Conservation (phyloP, 2,888 invertebrate species). For the Ametastegia equiseti region DNA sequence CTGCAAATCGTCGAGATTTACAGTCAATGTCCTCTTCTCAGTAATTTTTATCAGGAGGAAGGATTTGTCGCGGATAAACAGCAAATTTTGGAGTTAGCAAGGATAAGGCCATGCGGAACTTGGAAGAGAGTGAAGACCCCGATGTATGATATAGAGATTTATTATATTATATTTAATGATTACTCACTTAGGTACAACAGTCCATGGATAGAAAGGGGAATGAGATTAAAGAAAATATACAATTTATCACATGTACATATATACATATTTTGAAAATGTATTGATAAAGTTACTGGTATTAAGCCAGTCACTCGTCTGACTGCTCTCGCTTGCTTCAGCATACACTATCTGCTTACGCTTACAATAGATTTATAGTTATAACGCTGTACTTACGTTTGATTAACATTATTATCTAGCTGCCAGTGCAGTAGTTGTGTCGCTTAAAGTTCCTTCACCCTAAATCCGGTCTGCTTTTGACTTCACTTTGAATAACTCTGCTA, state of each 20-base stretch:
- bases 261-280: slow-evolving; percentile 42
- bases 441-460: slow-evolving; percentile 69
- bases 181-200: slow-evolving; percentile 58
- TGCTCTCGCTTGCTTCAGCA: slow-evolving; percentile 65
- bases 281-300: slow-evolving; percentile 54
- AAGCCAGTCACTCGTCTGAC: slow-evolving; percentile 60
- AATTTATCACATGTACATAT: slow-evolving; percentile 23
- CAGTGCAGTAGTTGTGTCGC: slow-evolving; percentile 73
- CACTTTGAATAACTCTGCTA: slow-evolving; percentile 72
- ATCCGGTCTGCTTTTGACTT: slow-evolving; percentile 70
- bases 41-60: slow-evolving; percentile 57
- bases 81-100: slow-evolving; percentile 33
- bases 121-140: slow-evolving; percentile 48
- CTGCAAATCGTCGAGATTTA: slow-evolving; percentile 9
- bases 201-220: slow-evolving; percentile 57
- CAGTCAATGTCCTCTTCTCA: not conserved
- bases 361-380: slow-evolving; percentile 48
- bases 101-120: slow-evolving; percentile 34
- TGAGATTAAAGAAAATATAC: slow-evolving; percentile 53
- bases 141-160: slow-evolving; percentile 50
- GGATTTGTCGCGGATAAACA: slow-evolving; percentile 60
- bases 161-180: slow-evolving; percentile 37
- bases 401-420: slow-evolving; percentile 73
- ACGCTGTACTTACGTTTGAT: slow-evolving; percentile 61
- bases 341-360: slow-evolving; percentile 55